A percentile compares a stretch with the other conserved stretches of the same genome.
phyloP scores from a whole-genome alignment of 1,140 invertebrate species.

The Agrilus planipennis region DNA sequence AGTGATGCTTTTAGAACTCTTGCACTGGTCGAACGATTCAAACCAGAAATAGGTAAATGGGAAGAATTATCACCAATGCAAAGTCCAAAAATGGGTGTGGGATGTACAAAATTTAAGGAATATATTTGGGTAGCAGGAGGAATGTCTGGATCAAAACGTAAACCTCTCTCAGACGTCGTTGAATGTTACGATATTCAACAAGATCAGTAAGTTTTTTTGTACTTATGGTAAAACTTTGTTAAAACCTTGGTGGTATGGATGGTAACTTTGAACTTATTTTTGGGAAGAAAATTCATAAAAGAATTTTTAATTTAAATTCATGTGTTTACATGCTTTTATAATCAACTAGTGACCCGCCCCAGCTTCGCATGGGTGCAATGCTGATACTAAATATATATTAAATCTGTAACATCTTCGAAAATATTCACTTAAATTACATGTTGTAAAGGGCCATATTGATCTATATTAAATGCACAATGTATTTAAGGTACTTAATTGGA shows the following conservation, averaged over 20 bases:
- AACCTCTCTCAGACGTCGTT: slow-evolving; percentile 40
- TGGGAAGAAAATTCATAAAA: no score
- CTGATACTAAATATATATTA: no score
- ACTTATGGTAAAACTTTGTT: not conserved
- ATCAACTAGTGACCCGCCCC: no score
- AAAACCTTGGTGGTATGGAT: not conserved
- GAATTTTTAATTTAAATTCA: no score
- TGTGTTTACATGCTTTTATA: no score
- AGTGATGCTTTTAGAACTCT: slow-evolving; percentile 35
- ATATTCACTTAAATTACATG: no score
- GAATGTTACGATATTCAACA: slow-evolving; percentile 47
- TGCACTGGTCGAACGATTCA: slow-evolving; percentile 43
- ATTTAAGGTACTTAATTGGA: no score
- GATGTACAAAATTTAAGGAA: slow-evolving; percentile 42
- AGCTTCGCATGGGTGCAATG: no score
- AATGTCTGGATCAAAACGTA: slow-evolving; percentile 42
- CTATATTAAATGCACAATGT: no score
- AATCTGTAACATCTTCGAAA: no score
- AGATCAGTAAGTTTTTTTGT: slow-evolving; percentile 37
- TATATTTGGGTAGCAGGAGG: slow-evolving; percentile 55
- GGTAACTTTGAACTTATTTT: no score
- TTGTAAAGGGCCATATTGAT: no score
- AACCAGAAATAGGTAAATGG: slow-evolving; percentile 41
- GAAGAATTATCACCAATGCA: slow-evolving; percentile 40
- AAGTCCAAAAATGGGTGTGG: slow-evolving; percentile 42